A percentile compares a stretch with the other conserved stretches of the same genome.
These are phyloP conservation scores for Noctua pronuba DNA, from an alignment of 2,888 invertebrate species.

Conservation along the genomic window DNA sequence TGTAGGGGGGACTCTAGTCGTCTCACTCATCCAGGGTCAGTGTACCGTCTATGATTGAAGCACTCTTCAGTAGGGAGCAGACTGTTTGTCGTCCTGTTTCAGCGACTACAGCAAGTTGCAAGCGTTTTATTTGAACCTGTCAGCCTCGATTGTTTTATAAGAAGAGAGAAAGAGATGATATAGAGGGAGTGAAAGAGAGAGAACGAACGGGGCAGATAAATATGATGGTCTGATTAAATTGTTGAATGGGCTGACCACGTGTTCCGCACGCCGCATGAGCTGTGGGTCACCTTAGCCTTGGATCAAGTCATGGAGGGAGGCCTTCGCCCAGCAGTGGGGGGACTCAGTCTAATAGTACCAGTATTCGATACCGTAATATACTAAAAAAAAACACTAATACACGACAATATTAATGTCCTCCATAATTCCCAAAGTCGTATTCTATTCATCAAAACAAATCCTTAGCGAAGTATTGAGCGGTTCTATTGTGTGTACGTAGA, in stretches of 20 bases:
- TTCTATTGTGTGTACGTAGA: constrained; percentile 13
- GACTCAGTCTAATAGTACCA: background rate
- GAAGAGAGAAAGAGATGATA: background rate
- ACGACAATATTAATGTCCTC: background rate
- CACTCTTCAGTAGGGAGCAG: constrained; percentile 5
- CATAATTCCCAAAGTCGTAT: background rate
- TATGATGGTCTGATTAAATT: background rate
- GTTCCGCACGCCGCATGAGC: background rate
- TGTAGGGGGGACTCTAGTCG: too few species aligned
- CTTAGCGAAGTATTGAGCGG: constrained; percentile 10
- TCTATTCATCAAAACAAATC: constrained; percentile 8
- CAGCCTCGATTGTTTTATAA: constrained; percentile 7
- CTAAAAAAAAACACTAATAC: background rate
- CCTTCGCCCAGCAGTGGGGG: background rate
- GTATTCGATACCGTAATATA: background rate
- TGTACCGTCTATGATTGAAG: constrained; percentile 11
- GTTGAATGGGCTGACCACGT: background rate
- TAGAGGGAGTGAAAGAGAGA: background rate
- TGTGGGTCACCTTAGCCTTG: background rate
- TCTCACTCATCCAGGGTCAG: too few species aligned
- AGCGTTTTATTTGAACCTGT: constrained; percentile 9
- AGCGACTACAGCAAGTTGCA: background rate
- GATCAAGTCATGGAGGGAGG: background rate
- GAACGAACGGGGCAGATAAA: background rate
- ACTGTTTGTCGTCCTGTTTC: constrained; percentile 28